Percentiles rank a stretch among this genome's conserved stretches.
These are phyloP conservation scores for Pelecanus crispus DNA, from an alignment of 2,113 vertebrate genomes.

Conservation along the genomic window DNA sequence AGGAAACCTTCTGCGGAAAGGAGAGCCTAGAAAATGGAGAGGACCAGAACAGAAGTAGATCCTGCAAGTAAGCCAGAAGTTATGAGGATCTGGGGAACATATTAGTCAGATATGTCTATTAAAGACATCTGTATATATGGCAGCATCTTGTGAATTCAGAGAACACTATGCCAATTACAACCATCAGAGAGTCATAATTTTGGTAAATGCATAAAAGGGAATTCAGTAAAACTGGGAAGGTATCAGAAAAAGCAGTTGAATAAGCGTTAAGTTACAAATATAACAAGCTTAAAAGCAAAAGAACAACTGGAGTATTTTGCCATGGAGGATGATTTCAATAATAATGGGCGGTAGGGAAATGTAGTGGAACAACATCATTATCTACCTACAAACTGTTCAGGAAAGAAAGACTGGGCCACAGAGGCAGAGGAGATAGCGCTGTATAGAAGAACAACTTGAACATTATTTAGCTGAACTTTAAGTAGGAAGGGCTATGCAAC, in stretches of 20 bases:
- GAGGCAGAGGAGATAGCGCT: neutral
- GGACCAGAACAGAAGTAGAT: slow-evolving; percentile 48
- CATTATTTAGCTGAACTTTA: neutral
- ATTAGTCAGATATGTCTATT: slow-evolving; percentile 54
- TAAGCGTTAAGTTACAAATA: neutral
- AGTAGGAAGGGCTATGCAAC: neutral
- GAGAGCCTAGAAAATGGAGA: slow-evolving; percentile 16
- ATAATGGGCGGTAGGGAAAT: neutral
- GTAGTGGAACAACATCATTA: neutral
- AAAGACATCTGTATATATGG: slow-evolving; percentile 55
- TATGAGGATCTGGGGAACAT: slow-evolving; percentile 11
- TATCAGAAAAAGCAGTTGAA: neutral
- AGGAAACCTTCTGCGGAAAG: neutral
- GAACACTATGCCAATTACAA: neutral
- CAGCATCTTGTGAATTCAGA: slow-evolving; percentile 31
- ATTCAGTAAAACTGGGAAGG: slow-evolving; percentile 8
- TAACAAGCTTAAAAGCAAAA: neutral
- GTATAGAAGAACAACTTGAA: neutral
- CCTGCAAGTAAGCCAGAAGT: slow-evolving; percentile 34
- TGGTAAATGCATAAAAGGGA: neutral
- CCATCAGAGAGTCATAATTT: slow-evolving; percentile 24
- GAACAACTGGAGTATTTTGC: neutral
- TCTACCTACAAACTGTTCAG: neutral
- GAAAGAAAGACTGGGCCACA: neutral
- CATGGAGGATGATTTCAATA: neutral